Evolutionary conservation across 2,113 vertebrate species (phyloP), one percentile per base, ranked within the genome.

Genomic region (Aix galericulata): DNA sequence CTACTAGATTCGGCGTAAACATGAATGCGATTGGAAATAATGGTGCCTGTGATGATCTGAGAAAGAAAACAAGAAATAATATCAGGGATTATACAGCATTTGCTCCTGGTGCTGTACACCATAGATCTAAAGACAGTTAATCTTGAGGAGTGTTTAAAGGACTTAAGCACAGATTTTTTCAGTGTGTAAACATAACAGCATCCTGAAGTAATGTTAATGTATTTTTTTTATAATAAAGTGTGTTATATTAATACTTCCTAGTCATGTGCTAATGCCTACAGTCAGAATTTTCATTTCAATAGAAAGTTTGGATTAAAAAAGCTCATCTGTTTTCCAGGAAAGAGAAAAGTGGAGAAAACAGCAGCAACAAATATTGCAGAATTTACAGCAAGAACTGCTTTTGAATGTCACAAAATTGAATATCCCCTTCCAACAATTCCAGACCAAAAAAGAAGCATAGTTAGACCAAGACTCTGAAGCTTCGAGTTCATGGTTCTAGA

Each of bases 31-130:
- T 91, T 97, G 60, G 96, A 90, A 84, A 97, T 15, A 27, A 81
- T 20, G 71, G 95, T 78, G 44, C 94, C 95, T 82, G 82, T 89
- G 82, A 98, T 80, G 73, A 98, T 95, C 97, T 98, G 82, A 55
- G 68, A 62, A 84, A 93, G 32, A 63, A 88, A 89, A 67, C 22
- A 85, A 58, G 40, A 40, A 40, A 40, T 40, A 40, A 5, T 13
- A 40, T 40, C 40, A 40, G 40, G 40, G 40, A 40, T 40, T 40
- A 40, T 40, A 40, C 40, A 40, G 40, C 40, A 40, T 40, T 40
- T 40, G 40, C 40, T 40, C 12, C 40, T 40, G 40, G 40, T 40
- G 40, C 40, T 40, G 40, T 40, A 40, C 40, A 40, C 40, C 40
- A 40, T 40, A 40, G 40, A 40, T 40, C 40, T 40, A 40, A 40